phyloP scores from a whole-genome alignment of 2,113 vertebrate genomes.

The Choloepus hoffmanni region DNA sequence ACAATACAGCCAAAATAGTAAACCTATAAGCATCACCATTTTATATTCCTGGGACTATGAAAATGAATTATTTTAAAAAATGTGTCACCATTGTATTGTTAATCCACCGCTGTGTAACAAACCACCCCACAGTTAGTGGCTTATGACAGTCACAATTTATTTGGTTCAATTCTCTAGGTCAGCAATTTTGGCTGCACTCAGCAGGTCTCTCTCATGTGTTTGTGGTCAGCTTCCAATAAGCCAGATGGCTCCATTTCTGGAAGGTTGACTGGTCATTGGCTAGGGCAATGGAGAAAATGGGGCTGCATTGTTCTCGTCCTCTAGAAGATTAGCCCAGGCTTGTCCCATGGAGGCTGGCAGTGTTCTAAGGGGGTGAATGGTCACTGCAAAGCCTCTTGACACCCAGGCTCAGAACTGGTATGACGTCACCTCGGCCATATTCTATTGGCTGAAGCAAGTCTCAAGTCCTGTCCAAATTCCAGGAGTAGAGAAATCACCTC shows the following conservation, averaged over 20 bases:
- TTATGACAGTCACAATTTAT: neutral
- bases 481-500: neutral
- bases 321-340: neutral
- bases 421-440: neutral
- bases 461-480: neutral
- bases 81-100: neutral
- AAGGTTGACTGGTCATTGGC: neutral
- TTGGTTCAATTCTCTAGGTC: neutral
- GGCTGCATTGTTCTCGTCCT: neutral
- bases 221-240: neutral
- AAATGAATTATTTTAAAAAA: neutral
- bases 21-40: neutral
- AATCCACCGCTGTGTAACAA: neutral
- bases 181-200: accelerated
- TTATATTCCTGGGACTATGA: neutral
- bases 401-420: neutral
- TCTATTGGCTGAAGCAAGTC: neutral
- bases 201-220: neutral
- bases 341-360: accelerated
- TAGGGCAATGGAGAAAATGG: accelerated
- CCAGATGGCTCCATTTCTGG: neutral
- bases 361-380: neutral
- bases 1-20: neutral
- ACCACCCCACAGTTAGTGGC: neutral
- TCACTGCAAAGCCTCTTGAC: neutral